A percentile compares a stretch with the other conserved stretches of the same genome.
phyloP scores from a whole-genome alignment of 2,113 vertebrate species.

The Sphaerodactylus townsendi region DNA sequence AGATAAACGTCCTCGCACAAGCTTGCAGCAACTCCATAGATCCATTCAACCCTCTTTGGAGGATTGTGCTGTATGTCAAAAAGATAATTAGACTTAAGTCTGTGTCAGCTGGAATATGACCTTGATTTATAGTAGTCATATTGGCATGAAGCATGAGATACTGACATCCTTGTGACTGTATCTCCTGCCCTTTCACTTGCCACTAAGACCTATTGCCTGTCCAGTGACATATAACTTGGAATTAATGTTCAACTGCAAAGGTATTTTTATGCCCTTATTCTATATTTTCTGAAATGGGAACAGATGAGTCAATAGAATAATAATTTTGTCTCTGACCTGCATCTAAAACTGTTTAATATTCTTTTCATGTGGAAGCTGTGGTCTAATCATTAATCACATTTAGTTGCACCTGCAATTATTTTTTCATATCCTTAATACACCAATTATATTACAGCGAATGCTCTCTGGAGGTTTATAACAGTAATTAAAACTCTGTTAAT shows the following conservation, averaged over 20 bases:
- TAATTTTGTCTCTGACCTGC: slow-evolving; percentile 45
- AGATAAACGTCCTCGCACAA: too few species aligned
- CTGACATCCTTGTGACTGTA: neutral
- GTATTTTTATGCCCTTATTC: neutral
- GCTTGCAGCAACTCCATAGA: too few species aligned
- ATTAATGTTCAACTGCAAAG: neutral
- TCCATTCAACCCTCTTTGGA: too few species aligned
- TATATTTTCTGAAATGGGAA: slow-evolving; percentile 6
- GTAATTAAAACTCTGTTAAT: slow-evolving; percentile 69
- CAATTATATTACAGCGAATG: slow-evolving; percentile 66
- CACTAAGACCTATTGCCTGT: neutral
- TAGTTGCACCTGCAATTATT: slow-evolving; percentile 73
- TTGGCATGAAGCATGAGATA: neutral
- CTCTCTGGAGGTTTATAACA: slow-evolving; percentile 66
- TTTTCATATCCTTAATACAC: slow-evolving; percentile 68
- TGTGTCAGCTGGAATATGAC: neutral
- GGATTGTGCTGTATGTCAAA: too few species aligned
- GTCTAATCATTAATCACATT: slow-evolving; percentile 74
- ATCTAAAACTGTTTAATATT: slow-evolving; percentile 67
- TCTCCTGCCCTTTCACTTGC: neutral
- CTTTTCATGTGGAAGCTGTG: slow-evolving; percentile 55
- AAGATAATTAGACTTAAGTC: neutral
- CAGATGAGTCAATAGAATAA: slow-evolving; percentile 30
- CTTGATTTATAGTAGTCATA: neutral
- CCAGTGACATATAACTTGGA: neutral